Evolutionary conservation across 2,113 vertebrate genomes (phyloP), one percentile per base, ranked within the genome.

Genomic region (Manacus vitellinus): DNA sequence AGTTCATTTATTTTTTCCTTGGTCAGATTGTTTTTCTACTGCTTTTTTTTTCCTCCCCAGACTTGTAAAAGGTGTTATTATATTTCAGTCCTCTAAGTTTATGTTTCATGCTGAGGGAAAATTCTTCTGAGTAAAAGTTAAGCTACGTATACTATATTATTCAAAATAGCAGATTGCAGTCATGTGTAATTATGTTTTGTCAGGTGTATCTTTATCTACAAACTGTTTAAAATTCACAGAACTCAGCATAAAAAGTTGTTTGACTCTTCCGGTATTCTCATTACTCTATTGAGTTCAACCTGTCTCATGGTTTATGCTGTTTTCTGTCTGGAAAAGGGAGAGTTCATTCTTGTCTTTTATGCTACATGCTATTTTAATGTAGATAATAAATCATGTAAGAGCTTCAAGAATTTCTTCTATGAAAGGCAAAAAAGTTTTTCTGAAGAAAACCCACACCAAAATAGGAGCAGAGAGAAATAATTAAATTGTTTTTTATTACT

Each of bases 71-170:
- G 12, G 5, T 72, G 27, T 84, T 80, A 71, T 30, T 88, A 22
- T 43, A 78, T 97, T 97, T 67, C 47, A 77, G 33, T 54, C 39
- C 39, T 35, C 62, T 62, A 82, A 55, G 63, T 76, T 20, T 94
- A 62, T 82, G 33, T 94, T 86, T 89, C 73, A 77, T 61, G 18
- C 30, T 83, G 49, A 96, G 30, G 39, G 44, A 70, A 87, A 89
- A 92, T 51, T 59, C 68, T 61, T n/a, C 35, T 76, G 84, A 95
- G 24, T 93, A 62, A 95, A 44, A 96, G 93, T 73, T 85, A 89
- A 97, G 55, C 47, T 85, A 68, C 61, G 62, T 10, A 71, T 47
- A 37, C 20, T 63, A 10, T 79, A 68, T 39, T 35, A 71, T 46
- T 93, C 49, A 65, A 65, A 95, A 82, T 33, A 65, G 37, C 83